These are phyloP conservation scores for Eupithecia abbreviata DNA, from an alignment of 2,888 invertebrate species.

Conservation along the genomic window DNA sequence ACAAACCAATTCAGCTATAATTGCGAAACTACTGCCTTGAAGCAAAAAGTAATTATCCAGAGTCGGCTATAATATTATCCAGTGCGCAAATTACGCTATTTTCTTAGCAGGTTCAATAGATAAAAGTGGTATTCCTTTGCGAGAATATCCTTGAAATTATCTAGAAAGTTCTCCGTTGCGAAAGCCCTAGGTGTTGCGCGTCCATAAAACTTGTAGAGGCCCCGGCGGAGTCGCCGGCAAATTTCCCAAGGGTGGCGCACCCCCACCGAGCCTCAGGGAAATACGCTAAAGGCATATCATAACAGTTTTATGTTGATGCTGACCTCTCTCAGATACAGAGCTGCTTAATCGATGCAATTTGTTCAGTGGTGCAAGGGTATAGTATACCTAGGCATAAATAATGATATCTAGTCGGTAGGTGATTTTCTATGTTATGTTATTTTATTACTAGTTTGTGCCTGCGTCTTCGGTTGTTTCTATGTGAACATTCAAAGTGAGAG, in stretches of 20 bases:
- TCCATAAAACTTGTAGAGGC: constrained; percentile 83
- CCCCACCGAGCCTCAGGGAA: constrained; percentile 74
- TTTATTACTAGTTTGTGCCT: too few species aligned
- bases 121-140: not conserved
- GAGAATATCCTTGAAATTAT: constrained; percentile 1
- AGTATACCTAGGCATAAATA: constrained; percentile 5
- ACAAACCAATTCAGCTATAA: not conserved
- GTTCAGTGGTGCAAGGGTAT: constrained; percentile 32
- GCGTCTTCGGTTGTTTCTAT: too few species aligned
- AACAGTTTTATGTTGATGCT: constrained; percentile 83
- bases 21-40: not conserved
- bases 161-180: constrained; percentile 36
- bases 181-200: constrained; percentile 70
- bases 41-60: not conserved
- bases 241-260: constrained; percentile 81
- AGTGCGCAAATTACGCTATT: not conserved
- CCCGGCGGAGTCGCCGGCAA: constrained; percentile 79
- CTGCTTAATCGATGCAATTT: constrained; percentile 63
- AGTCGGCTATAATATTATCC: not conserved
- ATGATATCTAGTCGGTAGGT: not conserved
- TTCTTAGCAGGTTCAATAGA: not conserved
- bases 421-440: not conserved
- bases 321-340: constrained; percentile 70
- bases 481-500: too few species aligned
- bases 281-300: constrained; percentile 83